Conservation (phyloP, 2,797 vertebrate genomes). For the Sternotherus odoratus region DNA sequence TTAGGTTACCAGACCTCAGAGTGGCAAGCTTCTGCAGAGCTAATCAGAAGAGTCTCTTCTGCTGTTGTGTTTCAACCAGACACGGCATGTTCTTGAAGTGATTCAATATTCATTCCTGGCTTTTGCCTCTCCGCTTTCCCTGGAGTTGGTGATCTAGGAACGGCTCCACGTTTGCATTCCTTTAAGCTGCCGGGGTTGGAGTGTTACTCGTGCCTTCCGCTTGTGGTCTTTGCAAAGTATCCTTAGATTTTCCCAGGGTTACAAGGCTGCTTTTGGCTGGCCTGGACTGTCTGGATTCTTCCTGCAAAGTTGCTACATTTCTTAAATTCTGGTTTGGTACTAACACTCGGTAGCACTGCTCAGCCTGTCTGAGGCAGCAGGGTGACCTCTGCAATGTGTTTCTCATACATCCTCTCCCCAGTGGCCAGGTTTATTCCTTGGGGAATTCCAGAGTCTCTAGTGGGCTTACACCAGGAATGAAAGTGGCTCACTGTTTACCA, state of each 20-base stretch:
- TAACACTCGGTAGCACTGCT: slow-evolving; percentile 46
- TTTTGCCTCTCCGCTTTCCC: not conserved
- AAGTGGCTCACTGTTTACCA: not conserved
- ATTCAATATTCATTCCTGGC: slow-evolving; percentile 10
- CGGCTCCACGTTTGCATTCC: rapidly evolving
- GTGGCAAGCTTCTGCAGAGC: rapidly evolving
- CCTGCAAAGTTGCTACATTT: slow-evolving; percentile 30
- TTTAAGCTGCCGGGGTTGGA: not conserved
- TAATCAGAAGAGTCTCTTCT: rapidly evolving
- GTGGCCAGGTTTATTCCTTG: not conserved
- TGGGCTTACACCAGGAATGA: not conserved
- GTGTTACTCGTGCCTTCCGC: not conserved
- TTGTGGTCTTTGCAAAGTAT: not conserved
- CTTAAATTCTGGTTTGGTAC: slow-evolving; percentile 63
- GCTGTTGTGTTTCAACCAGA: not conserved
- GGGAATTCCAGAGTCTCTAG: slow-evolving; percentile 41
- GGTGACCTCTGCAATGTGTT: slow-evolving; percentile 54
- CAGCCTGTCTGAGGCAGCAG: slow-evolving; percentile 30
- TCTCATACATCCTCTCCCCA: slow-evolving; percentile 19
- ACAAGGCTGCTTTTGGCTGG: slow-evolving; percentile 63
- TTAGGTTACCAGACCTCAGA: not conserved
- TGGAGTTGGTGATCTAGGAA: not conserved
- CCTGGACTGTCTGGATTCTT: slow-evolving; percentile 70
- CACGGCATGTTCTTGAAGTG: not conserved
- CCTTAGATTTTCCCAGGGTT: slow-evolving; percentile 48